These are phyloP conservation scores for Hipposideros larvatus DNA, from an alignment of 2,797 vertebrate genomes.

Conservation along the genomic window DNA sequence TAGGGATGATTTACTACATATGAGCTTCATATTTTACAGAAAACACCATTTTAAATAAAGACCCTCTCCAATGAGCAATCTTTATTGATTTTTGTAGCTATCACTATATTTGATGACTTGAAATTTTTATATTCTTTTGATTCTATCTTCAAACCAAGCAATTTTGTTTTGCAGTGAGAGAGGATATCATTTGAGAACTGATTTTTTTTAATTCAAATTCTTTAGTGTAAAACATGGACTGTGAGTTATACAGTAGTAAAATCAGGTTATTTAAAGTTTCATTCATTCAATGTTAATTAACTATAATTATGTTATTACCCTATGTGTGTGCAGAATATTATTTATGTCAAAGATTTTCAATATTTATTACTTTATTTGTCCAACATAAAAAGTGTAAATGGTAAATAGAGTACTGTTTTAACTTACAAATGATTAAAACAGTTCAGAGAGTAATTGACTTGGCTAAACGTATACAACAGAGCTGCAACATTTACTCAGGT, in stretches of 20 bases:
- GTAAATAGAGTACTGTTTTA: neutral
- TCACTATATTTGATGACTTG: neutral
- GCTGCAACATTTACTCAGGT: neutral
- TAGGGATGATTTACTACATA: neutral
- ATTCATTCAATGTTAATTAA: neutral
- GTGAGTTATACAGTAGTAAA: neutral
- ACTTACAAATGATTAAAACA: neutral
- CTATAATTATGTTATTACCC: neutral
- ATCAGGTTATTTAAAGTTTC: neutral
- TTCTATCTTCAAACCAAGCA: neutral
- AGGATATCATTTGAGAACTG: neutral
- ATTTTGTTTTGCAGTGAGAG: neutral
- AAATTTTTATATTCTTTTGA: neutral
- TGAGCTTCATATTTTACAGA: neutral
- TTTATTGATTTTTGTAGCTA: neutral
- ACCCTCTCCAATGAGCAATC: neutral
- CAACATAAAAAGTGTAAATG: neutral
- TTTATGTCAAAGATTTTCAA: neutral
- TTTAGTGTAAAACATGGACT: neutral
- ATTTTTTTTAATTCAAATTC: conserved; percentile 32
- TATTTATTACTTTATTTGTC: neutral
- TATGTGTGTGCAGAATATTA: neutral
- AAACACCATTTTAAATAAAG: neutral
- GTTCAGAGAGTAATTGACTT: conserved; percentile 4
- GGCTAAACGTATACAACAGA: neutral